A percentile compares a stretch with the other conserved stretches of the same genome.
phyloP scores from a whole-genome alignment of 2,888 invertebrate genomes.

The Prosapia bicincta region DNA sequence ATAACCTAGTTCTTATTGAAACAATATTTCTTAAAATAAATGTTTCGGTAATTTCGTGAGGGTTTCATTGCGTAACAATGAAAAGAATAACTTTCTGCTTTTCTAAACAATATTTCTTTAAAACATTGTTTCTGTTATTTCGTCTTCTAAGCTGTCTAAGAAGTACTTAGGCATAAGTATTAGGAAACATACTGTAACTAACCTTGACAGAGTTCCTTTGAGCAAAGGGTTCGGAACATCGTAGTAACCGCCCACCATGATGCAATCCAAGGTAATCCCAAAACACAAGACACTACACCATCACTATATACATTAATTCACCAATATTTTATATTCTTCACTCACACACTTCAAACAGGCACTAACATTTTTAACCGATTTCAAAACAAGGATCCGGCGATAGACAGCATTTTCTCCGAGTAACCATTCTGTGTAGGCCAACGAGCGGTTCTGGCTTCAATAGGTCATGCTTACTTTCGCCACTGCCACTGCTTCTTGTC shows the following conservation, averaged over 20 bases:
- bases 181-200: no score
- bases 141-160: no score
- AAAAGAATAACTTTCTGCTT: no score
- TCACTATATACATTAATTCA: not conserved
- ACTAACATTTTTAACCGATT: not conserved
- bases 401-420: not conserved
- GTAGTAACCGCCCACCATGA: constrained; percentile 51
- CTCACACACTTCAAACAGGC: not conserved
- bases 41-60: no score
- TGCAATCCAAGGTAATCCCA: constrained; percentile 24
- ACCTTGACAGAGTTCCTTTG: constrained; percentile 58
- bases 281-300: constrained; percentile 17
- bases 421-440: not conserved
- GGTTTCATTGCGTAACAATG: no score
- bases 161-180: no score
- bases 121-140: no score
- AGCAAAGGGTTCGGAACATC: constrained; percentile 56
- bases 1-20: no score
- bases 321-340: not conserved
- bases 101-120: no score
- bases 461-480: not conserved
- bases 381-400: not conserved
- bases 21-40: no score
- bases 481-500: not conserved
- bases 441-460: not conserved